Base-by-base conservation (phyloP, 2,113 vertebrate genomes). In the Rissa tridactyla region DNA sequence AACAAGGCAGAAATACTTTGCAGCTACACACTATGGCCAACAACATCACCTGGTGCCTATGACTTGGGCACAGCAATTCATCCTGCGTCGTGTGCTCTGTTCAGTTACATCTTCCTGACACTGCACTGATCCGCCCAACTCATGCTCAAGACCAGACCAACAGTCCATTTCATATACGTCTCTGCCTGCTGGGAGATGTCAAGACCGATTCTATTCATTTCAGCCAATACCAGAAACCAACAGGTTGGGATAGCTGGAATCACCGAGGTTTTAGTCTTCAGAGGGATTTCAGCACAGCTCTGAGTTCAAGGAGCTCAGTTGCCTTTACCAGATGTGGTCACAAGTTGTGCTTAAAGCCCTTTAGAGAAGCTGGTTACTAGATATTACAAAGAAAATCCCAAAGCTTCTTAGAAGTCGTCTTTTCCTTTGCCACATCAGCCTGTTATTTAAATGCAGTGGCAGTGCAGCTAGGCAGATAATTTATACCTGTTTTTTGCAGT, bases 41-140 rank as follows among this genome's bases (percentile, higher is more conserved):
- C 9, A 51, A 0, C 46, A 2, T 30, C 25, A 0, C 26, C 29
- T 2, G 18, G 51, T 2, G 8, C 3, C 0, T 1, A 5, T 2
- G 46, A 22, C 25, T 19, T 1, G 11, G 71, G 70, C 81, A 44
- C 8, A 34, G 77, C 19, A 23, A 13, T 16, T 23, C 52, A 15
- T 15, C 73, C 71, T 29, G 25, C 4, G 1, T 8, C 42, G 6
- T 2, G 1, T 4, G 15, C 23, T 11, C 27, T 2, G n/a, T 5
- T 69, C 44, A 4, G n/a, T 13, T n/a, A 19, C 23, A 27, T 25
- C 36, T 19, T n/a, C 10, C 64, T 20, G 54, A 69, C 69, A 77
- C 64, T 22, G 11, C 51, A 18, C 29, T 36, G 23, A 3, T n/a
- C 10, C 66, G n/a, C 83, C 64, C 76, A 55, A 19, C 44, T 30